Percentiles rank a stretch among this genome's conserved stretches.
These are phyloP conservation scores for Chaetogeoica ovagalla DNA, from an alignment of 2,888 invertebrate genomes.

Conservation along the genomic window DNA sequence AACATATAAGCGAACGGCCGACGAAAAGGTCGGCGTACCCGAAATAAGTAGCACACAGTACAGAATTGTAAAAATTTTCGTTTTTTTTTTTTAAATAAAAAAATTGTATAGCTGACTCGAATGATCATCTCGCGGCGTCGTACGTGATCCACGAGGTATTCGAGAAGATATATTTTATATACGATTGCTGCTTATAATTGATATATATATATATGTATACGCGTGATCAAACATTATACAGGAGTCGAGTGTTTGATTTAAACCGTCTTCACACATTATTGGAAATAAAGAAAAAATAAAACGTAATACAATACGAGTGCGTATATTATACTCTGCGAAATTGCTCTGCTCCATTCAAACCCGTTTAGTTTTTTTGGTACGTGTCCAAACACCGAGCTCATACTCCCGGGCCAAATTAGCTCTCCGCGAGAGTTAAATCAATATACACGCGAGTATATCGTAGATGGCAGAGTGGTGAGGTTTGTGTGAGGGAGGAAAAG, in stretches of 20 bases:
- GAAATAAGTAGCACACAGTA: too few species aligned
- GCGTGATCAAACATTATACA: slow-evolving; percentile 24
- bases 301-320: too few species aligned
- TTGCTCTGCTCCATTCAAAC: slow-evolving; percentile 18
- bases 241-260: slow-evolving; percentile 5
- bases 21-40: too few species aligned
- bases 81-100: too few species aligned
- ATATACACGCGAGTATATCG: neutral
- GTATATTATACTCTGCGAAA: neutral
- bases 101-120: too few species aligned
- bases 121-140: too few species aligned
- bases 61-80: too few species aligned
- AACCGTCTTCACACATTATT: neutral
- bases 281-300: too few species aligned
- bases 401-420: slow-evolving; percentile 21
- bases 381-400: slow-evolving; percentile 19
- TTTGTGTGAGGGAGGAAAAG: neutral
- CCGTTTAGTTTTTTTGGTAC: slow-evolving; percentile 11
- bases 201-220: neutral
- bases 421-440: slow-evolving; percentile 26
- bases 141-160: neutral
- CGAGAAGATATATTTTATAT: too few species aligned
- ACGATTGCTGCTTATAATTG: too few species aligned
- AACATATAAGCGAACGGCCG: too few species aligned
- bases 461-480: neutral